Conservation (phyloP, 2,113 vertebrate genomes). For the Larimichthys polyactis region DNA sequence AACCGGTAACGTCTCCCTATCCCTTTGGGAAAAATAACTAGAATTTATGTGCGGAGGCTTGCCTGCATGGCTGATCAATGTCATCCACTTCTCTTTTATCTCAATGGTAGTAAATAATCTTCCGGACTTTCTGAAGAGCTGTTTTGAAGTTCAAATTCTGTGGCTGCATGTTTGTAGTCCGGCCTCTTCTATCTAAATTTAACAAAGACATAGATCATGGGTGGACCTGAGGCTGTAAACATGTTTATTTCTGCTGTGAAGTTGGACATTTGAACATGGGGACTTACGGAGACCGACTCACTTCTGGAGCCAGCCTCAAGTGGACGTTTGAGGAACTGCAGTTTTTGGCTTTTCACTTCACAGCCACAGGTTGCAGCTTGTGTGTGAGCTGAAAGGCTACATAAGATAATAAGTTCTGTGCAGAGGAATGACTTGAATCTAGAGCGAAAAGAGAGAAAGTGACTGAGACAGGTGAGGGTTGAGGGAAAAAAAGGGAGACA, state of each 20-base stretch:
- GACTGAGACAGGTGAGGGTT: neutral
- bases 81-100: neutral
- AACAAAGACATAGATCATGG: too few species aligned
- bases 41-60: neutral
- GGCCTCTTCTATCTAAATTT: too few species aligned
- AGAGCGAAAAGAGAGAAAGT: neutral
- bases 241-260: too few species aligned
- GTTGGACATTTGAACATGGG: too few species aligned
- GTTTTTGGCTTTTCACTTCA: too few species aligned
- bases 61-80: neutral
- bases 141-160: neutral
- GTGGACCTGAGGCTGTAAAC: too few species aligned
- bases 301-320: too few species aligned
- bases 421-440: neutral
- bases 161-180: too few species aligned
- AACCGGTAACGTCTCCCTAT: neutral
- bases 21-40: neutral
- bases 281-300: too few species aligned
- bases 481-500: neutral
- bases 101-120: neutral
- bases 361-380: neutral
- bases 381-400: neutral
- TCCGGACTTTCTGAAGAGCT: neutral
- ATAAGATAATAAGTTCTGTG: neutral
- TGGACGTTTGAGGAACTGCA: neutral